Evolutionary conservation across 2,113 vertebrate species (phyloP), one percentile per base, ranked within the genome.

Genomic region (Nibea albiflora): DNA sequence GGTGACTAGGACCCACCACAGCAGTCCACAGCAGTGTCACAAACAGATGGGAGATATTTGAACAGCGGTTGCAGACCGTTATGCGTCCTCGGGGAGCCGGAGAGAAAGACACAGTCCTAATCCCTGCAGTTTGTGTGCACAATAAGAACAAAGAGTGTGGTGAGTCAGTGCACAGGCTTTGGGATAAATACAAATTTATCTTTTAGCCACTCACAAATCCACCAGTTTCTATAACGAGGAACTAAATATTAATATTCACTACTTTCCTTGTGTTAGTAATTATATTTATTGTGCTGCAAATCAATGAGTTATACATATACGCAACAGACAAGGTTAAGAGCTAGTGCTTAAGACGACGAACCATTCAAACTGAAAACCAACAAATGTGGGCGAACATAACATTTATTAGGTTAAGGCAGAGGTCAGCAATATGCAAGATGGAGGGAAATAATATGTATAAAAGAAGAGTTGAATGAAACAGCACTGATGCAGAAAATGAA

Each of bases 11-110:
- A 81, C 17, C 74, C 73, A 60, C 62, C 66, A 50, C 67, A 53
- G 68, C 67, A 61, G 80, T 31, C 56, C 85, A 78, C 49, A 76
- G 74, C 74, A 75, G 75, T 53, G 74, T 72, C 79, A 56, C 84
- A 83, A 72, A 69, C 91, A 89, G 66, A 84, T 80, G 82, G 77
- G 78, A 63, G 78, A 69, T 89, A 69, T 89, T 87, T 88, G 86
- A 91, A 85, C 78, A 86, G 78, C n/a, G 73, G 78, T 69, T 9
- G 28, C 78, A 85, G 87, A 88, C 79, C 82, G 86, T 89, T 69
- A 68, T 69, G 65, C 24, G 26, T 84, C 85, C 57, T 63, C 54
- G 16, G 85, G 58, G 85, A 77, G 58, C 22, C 11, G 1, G 39
- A 62, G 31, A 76, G 60, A 71, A 56, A 58, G 60, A 39, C 54